Evolutionary conservation across 1,140 invertebrate species (phyloP).

Genomic region (Heliconius eleuchia): DNA sequence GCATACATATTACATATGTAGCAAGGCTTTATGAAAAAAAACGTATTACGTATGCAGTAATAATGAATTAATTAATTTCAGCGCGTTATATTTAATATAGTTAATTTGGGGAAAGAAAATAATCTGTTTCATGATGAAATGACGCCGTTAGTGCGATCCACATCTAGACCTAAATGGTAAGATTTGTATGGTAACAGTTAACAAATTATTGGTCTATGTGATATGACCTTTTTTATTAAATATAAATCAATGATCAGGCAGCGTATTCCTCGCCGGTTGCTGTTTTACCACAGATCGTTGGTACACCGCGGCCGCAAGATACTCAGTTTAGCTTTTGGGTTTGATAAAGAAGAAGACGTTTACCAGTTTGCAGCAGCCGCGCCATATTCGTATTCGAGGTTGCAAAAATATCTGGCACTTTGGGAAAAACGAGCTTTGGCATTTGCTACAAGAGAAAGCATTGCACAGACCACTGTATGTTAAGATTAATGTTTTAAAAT

Average conservation of each 20-base stretch:
- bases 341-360: constrained; percentile 95
- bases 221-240: neutral
- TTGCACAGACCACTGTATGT: constrained; percentile 86
- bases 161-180: constrained; percentile 95
- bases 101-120: constrained; percentile 96
- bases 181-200: neutral
- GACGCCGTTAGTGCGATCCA: constrained; percentile 96
- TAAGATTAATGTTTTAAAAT: no score
- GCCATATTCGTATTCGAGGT: constrained; percentile 96
- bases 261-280: constrained; percentile 90
- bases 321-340: constrained; percentile 95
- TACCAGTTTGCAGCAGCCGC: constrained; percentile 96
- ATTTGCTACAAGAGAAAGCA: constrained; percentile 85
- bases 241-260: constrained; percentile 83
- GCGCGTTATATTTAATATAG: constrained; percentile 98
- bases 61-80: constrained; percentile 77
- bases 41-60: no score
- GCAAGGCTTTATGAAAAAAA: no score
- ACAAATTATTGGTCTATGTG: neutral
- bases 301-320: constrained; percentile 96
- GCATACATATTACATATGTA: no score
- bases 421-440: constrained; percentile 84
- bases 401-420: constrained; percentile 91
- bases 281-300: constrained; percentile 96
- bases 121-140: constrained; percentile 95